These are phyloP conservation scores for Egretta garzetta DNA, from an alignment of 2,113 vertebrate genomes.

Conservation along the genomic window DNA sequence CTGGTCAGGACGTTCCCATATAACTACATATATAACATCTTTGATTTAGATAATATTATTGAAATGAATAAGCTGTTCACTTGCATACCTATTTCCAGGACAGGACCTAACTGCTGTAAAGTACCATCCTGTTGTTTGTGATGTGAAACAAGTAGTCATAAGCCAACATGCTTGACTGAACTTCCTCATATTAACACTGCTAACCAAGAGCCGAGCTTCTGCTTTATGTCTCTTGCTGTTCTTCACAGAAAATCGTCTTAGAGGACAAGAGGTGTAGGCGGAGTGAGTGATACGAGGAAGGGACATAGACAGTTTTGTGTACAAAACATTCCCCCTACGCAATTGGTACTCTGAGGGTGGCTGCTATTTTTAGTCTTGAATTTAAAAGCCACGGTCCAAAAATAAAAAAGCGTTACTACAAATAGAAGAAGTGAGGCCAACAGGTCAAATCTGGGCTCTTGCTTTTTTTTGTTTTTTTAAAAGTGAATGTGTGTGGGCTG, in stretches of 20 bases:
- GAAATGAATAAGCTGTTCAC: not conserved
- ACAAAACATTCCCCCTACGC: conserved; percentile 58
- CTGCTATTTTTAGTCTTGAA: not conserved
- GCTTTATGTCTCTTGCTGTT: not conserved
- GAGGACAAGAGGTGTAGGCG: not conserved
- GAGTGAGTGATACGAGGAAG: not conserved
- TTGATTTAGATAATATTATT: not conserved
- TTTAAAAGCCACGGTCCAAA: conserved; percentile 39
- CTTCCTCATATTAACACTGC: not conserved
- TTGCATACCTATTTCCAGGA: not conserved
- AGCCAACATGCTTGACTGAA: not conserved
- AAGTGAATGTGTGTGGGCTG: conserved; percentile 10
- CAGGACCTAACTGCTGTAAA: not conserved
- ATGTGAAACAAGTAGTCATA: not conserved
- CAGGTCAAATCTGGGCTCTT: not conserved
- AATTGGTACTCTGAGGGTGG: not conserved
- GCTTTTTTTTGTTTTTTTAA: not conserved
- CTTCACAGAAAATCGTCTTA: not conserved
- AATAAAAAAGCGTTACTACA: conserved; percentile 12
- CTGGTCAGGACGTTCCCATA: not conserved
- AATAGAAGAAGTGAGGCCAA: not conserved
- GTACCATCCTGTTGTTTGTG: not conserved
- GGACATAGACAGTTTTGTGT: conserved; percentile 6
- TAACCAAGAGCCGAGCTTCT: not conserved
- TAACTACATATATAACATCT: not conserved